These are phyloP conservation scores for Brachyistius frenatus DNA, from an alignment of 2,113 vertebrate species.

Conservation along the genomic window DNA sequence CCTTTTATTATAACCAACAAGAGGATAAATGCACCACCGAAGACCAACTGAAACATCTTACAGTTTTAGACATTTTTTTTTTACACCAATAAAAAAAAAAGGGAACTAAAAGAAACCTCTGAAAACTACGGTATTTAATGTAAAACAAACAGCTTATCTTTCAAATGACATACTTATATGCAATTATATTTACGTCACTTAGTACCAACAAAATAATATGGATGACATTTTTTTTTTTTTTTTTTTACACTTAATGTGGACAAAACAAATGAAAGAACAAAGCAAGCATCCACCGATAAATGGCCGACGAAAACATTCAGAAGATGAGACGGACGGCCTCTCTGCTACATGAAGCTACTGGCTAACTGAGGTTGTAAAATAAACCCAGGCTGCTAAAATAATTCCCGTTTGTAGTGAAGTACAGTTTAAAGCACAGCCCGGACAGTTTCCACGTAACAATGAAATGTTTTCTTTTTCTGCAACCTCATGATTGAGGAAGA, in stretches of 20 bases:
- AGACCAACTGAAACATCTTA: conserved; percentile 43
- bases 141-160: conserved; percentile 51
- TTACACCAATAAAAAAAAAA: conserved; percentile 7
- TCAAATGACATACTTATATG: conserved; percentile 41
- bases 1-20: conserved; percentile 67
- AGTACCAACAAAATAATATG: conserved; percentile 27
- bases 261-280: conserved; percentile 31
- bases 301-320: conserved; percentile 22
- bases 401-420: conserved; percentile 9
- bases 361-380: conserved; percentile 38
- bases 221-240: background rate
- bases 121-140: conserved; percentile 36
- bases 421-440: conserved; percentile 11
- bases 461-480: background rate
- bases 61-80: conserved; percentile 14
- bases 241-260: background rate
- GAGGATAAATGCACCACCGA: conserved; percentile 44
- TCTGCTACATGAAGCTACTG: conserved; percentile 75
- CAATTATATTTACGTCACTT: conserved; percentile 57
- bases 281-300: conserved; percentile 11
- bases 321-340: conserved; percentile 19
- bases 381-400: conserved; percentile 11
- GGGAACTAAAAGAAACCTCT: background rate
- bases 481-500: conserved; percentile 6
- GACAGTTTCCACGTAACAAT: conserved; percentile 7